A percentile compares a stretch with the other conserved stretches of the same genome.
Conservation (phyloP, 2,797 vertebrate genomes). For the Alauda arvensis region DNA sequence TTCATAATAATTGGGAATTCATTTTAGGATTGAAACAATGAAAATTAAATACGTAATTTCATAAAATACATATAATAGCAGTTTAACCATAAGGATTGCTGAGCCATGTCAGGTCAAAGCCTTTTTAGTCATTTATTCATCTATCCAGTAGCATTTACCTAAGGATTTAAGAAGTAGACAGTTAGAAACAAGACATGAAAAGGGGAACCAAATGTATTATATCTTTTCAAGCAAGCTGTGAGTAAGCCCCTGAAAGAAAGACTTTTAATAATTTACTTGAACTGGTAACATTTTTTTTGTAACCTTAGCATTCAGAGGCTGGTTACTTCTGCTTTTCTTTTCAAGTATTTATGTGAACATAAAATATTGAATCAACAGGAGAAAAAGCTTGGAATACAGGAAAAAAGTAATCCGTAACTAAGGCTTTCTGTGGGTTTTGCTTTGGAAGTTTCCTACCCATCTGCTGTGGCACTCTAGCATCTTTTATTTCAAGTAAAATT, state of each 20-base stretch:
- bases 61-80: neutral
- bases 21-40: neutral
- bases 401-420: neutral
- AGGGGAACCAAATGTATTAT: neutral
- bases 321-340: neutral
- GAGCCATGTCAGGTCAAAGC: neutral
- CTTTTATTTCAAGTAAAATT: neutral
- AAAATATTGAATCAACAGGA: neutral
- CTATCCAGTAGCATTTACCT: neutral
- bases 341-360: neutral
- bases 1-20: neutral
- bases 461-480: neutral
- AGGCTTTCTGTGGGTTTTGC: neutral
- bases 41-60: neutral
- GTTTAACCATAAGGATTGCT: neutral
- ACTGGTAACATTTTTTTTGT: neutral
- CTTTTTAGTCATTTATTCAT: neutral
- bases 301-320: neutral
- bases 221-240: neutral
- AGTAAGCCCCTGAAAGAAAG: neutral
- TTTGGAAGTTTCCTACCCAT: neutral
- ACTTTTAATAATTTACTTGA: neutral
- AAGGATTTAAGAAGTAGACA: neutral
- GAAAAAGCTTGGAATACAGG: neutral
- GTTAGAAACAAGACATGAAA: neutral